Percentiles rank a stretch among this genome's conserved stretches.
Evolutionary conservation across 2,797 vertebrate species (phyloP).

Genomic region (Crax fasciolata): DNA sequence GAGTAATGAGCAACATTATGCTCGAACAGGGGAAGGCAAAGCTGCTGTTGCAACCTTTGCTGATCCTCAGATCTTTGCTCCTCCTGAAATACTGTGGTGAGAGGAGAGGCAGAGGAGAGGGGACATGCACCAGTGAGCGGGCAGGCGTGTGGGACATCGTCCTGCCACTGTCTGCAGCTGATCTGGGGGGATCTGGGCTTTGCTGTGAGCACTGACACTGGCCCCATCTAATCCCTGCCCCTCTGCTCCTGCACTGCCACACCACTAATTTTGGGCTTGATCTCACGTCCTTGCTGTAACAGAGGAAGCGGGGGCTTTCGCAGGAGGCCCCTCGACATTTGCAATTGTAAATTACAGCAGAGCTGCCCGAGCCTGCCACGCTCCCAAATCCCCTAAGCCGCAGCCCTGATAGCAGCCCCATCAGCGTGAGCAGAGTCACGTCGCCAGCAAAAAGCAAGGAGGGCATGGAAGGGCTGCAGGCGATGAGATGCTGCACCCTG

Average conservation of each 20-base stretch:
- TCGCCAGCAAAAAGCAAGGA: not conserved
- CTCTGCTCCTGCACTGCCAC: not conserved
- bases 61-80: not conserved
- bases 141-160: not conserved
- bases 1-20: slow-evolving; percentile 1
- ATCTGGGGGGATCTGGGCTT: not conserved
- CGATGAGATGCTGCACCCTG: not conserved
- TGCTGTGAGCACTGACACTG: not conserved
- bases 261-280: accelerated
- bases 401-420: not conserved
- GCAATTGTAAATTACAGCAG: not conserved
- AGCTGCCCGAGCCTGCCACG: not conserved
- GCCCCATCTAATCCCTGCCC: accelerated
- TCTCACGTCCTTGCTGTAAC: not conserved
- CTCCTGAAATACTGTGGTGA: accelerated
- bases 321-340: not conserved
- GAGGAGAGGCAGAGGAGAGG: not conserved
- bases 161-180: not conserved
- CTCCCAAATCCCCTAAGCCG: not conserved
- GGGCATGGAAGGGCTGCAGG: not conserved
- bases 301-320: not conserved
- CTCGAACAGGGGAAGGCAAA: accelerated
- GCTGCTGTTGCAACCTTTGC: not conserved
- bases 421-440: accelerated
- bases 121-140: not conserved